Conservation (phyloP, 2,113 vertebrate species). For the Camelus bactrianus region DNA sequence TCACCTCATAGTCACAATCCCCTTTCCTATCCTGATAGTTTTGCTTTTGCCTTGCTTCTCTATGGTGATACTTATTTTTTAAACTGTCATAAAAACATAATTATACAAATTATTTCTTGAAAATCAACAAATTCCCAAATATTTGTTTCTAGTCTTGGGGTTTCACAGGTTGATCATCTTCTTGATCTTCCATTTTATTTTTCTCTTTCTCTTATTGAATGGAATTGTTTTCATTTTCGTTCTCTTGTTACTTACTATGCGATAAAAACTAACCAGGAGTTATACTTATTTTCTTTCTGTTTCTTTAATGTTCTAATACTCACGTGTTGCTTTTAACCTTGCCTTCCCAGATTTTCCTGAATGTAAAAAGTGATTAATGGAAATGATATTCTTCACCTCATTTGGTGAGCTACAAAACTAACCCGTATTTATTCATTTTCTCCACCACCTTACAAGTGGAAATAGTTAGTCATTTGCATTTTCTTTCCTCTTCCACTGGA, state of each 20-base stretch:
- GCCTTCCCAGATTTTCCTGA: neutral
- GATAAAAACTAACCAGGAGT: neutral
- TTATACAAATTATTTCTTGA: neutral
- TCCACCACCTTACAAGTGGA: neutral
- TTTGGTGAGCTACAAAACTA: neutral
- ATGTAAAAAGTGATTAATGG: neutral
- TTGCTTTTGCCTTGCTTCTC: neutral
- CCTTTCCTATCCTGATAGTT: neutral
- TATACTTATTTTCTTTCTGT: neutral
- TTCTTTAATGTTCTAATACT: neutral
- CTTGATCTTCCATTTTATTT: neutral
- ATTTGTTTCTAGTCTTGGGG: slow-evolving; percentile 1
- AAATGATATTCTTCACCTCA: neutral
- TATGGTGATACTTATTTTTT: neutral
- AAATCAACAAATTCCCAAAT: neutral
- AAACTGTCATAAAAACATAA: neutral
- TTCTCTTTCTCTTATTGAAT: neutral
- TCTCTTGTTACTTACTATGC: neutral
- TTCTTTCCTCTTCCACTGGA: neutral
- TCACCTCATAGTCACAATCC: neutral
- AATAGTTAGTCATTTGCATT: neutral
- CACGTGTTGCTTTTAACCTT: neutral
- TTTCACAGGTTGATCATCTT: neutral
- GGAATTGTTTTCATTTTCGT: neutral
- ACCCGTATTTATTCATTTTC: neutral